phyloP scores from a whole-genome alignment of 2,113 vertebrate genomes.

The Cryptomyrus ogoouensis region DNA sequence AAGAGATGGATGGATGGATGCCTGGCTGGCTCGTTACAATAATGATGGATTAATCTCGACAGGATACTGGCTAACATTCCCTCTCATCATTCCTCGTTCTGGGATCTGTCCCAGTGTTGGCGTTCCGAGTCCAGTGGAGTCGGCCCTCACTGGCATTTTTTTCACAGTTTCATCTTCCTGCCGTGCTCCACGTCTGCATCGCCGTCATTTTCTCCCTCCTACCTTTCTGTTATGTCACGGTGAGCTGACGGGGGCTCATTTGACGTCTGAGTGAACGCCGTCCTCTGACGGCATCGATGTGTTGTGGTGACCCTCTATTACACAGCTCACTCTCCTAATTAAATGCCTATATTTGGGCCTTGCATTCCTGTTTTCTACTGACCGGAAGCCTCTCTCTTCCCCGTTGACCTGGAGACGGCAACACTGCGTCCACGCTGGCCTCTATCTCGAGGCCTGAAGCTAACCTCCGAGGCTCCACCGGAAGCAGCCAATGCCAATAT shows the following conservation, averaged over 20 bases:
- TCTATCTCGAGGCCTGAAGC: background rate
- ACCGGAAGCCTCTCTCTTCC: background rate
- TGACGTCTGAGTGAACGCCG: background rate
- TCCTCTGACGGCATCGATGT: background rate
- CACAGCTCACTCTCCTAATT: background rate
- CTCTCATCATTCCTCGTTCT: too few relatives aligned
- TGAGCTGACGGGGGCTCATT: background rate
- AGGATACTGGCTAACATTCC: background rate
- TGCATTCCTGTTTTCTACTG: background rate
- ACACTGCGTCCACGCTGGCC: background rate
- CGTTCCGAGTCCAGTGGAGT: background rate
- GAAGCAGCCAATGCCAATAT: background rate
- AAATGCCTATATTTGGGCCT: background rate
- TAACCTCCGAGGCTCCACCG: background rate
- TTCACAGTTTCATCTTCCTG: background rate
- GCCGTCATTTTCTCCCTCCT: background rate
- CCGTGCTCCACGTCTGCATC: background rate
- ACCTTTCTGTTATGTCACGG: background rate
- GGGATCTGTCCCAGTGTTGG: background rate
- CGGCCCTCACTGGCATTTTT: too few relatives aligned
- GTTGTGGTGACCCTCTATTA: background rate
- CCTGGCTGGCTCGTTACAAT: background rate
- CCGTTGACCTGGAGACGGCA: background rate
- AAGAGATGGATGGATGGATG: background rate
- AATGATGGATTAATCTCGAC: background rate